Evolutionary conservation across 2,113 vertebrate species (phyloP).

Genomic region (Vimba vimba): DNA sequence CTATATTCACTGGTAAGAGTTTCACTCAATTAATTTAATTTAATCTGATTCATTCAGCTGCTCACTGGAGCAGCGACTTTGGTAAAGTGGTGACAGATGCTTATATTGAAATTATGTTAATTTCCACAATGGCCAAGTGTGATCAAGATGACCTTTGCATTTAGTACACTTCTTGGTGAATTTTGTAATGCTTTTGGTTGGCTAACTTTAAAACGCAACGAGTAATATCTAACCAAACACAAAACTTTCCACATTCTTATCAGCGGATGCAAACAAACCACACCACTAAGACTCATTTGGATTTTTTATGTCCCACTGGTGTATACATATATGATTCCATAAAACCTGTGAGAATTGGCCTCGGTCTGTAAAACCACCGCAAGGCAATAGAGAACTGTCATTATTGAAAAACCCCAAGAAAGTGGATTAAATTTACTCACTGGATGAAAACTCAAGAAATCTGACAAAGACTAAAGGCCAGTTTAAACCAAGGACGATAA

Average conservation of each 20-base stretch:
- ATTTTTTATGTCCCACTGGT: slow-evolving; percentile 14
- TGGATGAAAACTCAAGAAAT: background rate
- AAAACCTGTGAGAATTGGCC: slow-evolving; percentile 10
- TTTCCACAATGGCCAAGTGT: background rate
- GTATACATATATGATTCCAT: slow-evolving; percentile 38
- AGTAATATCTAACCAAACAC: slow-evolving; percentile 7
- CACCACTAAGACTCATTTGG: background rate
- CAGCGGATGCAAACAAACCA: slow-evolving; percentile 8
- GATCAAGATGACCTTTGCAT: background rate
- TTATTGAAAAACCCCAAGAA: background rate
- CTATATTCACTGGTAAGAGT: too few species aligned
- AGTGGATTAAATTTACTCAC: background rate
- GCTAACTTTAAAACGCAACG: background rate
- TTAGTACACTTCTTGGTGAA: background rate
- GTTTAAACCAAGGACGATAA: background rate
- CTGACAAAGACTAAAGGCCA: background rate
- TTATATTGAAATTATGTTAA: background rate
- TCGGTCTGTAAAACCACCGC: slow-evolving; percentile 2
- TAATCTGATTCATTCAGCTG: background rate
- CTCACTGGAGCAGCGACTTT: background rate
- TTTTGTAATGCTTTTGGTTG: background rate
- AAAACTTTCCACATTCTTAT: background rate
- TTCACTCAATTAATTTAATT: background rate
- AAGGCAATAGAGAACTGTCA: background rate
- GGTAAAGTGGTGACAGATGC: background rate